Percentiles rank a stretch among this genome's conserved stretches.
These are phyloP conservation scores for Leptobrachium leishanense DNA, from an alignment of 2,113 vertebrate genomes.

Conservation along the genomic window DNA sequence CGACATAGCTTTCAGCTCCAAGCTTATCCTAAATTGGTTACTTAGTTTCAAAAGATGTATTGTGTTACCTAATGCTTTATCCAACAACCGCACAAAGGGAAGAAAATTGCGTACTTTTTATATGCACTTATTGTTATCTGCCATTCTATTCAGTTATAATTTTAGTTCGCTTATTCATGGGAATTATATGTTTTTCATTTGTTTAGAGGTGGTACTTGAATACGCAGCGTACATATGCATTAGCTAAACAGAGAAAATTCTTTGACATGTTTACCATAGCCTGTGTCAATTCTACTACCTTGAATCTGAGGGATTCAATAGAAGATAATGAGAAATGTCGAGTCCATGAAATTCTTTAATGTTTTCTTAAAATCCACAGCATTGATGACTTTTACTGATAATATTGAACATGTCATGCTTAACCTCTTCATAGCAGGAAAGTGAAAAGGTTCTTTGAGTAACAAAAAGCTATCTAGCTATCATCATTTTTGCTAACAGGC, in stretches of 20 bases:
- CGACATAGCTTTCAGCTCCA: too few relatives aligned
- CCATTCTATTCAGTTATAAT: too few relatives aligned
- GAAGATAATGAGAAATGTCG: not conserved
- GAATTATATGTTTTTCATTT: not conserved
- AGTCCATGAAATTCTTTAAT: not conserved
- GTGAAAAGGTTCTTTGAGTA: not conserved
- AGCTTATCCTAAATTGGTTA: too few relatives aligned
- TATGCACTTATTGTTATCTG: too few relatives aligned
- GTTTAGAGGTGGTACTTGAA: not conserved
- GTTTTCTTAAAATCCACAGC: not conserved
- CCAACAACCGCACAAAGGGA: too few relatives aligned
- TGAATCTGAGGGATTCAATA: not conserved
- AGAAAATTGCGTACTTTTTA: too few relatives aligned
- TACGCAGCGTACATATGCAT: not conserved
- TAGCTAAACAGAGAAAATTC: not conserved
- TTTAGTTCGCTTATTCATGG: too few relatives aligned
- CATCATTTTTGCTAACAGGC: conserved; percentile 14
- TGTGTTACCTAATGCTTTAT: too few relatives aligned
- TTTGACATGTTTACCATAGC: conserved; percentile 12
- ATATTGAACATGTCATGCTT: conserved; percentile 37
- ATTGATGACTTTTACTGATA: not conserved
- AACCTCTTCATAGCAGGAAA: conserved; percentile 1
- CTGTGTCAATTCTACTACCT: conserved; percentile 13
- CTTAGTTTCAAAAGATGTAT: too few relatives aligned
- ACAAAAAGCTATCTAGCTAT: not conserved